phyloP scores from a whole-genome alignment of 2,113 vertebrate species.

The Toxotes jaculatrix region DNA sequence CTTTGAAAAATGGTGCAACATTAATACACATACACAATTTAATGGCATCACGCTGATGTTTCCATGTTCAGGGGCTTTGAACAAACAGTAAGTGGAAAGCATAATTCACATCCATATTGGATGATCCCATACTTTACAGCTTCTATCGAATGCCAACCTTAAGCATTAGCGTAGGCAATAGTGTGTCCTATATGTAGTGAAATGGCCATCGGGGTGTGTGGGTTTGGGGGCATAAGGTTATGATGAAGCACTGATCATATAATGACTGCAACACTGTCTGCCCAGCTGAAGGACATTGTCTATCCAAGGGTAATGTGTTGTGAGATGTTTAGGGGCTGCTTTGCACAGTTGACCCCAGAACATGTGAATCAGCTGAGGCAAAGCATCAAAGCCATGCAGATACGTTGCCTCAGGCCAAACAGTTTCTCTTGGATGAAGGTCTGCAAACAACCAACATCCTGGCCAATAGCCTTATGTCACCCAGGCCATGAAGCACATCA shows the following conservation, averaged over 20 bases:
- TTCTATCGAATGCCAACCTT: not conserved
- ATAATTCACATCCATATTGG: not conserved
- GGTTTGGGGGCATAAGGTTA: not conserved
- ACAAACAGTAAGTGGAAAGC: not conserved
- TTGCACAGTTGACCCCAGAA: conserved; percentile 44
- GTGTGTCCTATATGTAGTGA: not conserved
- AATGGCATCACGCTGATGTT: not conserved
- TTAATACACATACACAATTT: not conserved
- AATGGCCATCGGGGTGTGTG: too few species aligned
- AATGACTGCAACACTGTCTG: too few species aligned
- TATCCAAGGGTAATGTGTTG: conserved; percentile 4
- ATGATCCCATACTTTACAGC: not conserved
- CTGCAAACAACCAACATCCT: conserved; percentile 59
- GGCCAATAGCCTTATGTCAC: conserved; percentile 65
- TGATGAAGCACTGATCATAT: not conserved
- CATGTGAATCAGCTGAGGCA: conserved; percentile 39
- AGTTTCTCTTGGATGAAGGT: conserved; percentile 49
- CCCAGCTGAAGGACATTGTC: conserved; percentile 11
- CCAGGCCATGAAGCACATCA: conserved; percentile 42
- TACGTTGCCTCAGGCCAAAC: conserved; percentile 46
- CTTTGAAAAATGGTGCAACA: not conserved
- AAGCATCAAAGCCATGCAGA: conserved; percentile 62
- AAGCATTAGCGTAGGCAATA: not conserved
- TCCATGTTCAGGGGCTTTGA: not conserved
- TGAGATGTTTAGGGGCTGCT: conserved; percentile 30